These are phyloP conservation scores for Calephelis perditalis DNA, from an alignment of 2,888 invertebrate genomes.

Conservation along the genomic window DNA sequence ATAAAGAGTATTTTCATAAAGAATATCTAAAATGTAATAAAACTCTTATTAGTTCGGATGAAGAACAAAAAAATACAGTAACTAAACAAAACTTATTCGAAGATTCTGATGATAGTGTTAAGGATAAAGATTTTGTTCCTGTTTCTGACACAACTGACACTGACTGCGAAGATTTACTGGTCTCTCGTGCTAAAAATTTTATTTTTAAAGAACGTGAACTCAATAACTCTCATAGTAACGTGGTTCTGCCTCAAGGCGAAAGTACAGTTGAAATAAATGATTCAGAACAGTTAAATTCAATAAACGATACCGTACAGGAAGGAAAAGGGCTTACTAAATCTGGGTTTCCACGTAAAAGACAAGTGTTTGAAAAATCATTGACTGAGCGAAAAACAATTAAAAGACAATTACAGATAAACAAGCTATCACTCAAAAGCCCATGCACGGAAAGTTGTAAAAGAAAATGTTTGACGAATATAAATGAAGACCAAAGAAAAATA, in stretches of 20 bases:
- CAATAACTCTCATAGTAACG: background rate
- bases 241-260: background rate
- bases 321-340: too few relatives aligned
- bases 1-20: background rate
- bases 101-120: background rate
- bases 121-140: background rate
- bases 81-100: conserved; percentile 2
- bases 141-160: background rate
- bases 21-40: conserved; percentile 2
- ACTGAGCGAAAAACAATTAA: too few relatives aligned
- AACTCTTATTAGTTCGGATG: background rate
- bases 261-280: background rate
- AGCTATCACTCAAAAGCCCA: too few relatives aligned
- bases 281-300: too few relatives aligned
- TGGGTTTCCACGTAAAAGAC: background rate
- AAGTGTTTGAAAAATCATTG: background rate
- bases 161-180: background rate
- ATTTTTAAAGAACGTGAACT: too few relatives aligned
- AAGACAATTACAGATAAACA: too few relatives aligned
- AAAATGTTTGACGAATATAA: background rate
- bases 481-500: conserved; percentile 1
- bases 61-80: background rate
- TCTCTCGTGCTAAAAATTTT: background rate
- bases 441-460: background rate
- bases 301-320: too few relatives aligned